Conservation (phyloP, 2,888 invertebrate species). For the Eurytoma adleriae region DNA sequence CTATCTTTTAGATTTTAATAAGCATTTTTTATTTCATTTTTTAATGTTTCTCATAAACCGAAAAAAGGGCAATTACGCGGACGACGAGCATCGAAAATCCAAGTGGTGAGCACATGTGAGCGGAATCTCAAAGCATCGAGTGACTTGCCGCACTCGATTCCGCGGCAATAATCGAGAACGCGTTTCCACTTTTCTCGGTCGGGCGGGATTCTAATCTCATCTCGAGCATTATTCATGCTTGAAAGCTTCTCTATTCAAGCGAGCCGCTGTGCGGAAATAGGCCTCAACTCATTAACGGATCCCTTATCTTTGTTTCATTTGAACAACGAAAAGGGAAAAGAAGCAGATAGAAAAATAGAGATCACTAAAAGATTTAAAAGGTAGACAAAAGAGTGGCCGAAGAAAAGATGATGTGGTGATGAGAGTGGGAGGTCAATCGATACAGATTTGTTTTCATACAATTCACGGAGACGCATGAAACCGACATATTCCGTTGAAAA, state of each 20-base stretch:
- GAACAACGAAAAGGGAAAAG: background rate
- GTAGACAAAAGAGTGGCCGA: background rate
- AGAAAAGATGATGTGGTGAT: background rate
- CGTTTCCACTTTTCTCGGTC: slow-evolving; percentile 49
- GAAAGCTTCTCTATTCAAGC: slow-evolving; percentile 42
- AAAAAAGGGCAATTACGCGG: background rate
- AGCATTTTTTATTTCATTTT: too few relatives aligned
- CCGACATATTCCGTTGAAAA: background rate
- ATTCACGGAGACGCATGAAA: background rate
- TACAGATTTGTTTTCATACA: background rate
- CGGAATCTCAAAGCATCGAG: slow-evolving; percentile 9
- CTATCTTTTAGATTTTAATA: too few relatives aligned
- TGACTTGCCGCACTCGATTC: slow-evolving; percentile 19
- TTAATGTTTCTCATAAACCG: too few relatives aligned
- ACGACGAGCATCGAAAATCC: background rate
- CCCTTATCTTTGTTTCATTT: slow-evolving; percentile 33
- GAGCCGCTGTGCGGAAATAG: slow-evolving; percentile 22
- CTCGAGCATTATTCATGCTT: slow-evolving; percentile 49
- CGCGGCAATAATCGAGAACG: slow-evolving; percentile 49
- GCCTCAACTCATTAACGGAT: slow-evolving; percentile 53
- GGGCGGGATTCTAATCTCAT: slow-evolving; percentile 52
- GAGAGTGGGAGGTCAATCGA: slow-evolving; percentile 30
- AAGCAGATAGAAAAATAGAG: background rate
- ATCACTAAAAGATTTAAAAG: background rate
- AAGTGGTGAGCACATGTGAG: background rate